These are phyloP conservation scores for Calcarius lapponicus DNA, from an alignment of 2,797 vertebrate genomes.

Conservation along the genomic window DNA sequence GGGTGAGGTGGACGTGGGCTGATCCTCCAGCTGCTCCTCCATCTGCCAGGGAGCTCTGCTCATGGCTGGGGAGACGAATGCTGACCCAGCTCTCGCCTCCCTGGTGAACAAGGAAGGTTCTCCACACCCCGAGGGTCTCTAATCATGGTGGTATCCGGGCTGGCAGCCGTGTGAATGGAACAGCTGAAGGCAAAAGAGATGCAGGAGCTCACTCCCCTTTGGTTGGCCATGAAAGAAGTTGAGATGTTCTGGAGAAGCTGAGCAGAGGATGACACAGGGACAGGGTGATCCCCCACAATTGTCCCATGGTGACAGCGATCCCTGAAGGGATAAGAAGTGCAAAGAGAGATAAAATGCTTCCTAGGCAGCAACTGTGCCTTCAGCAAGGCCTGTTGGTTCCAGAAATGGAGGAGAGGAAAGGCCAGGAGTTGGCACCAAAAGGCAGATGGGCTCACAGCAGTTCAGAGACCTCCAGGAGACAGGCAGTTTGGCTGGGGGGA, in stretches of 20 bases:
- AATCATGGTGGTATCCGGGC: neutral
- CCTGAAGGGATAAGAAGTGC: conserved; percentile 14
- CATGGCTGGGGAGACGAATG: neutral
- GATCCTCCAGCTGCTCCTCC: neutral
- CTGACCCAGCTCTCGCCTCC: neutral
- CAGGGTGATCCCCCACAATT: neutral
- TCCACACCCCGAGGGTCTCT: neutral
- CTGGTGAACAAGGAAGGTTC: neutral
- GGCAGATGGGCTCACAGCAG: neutral
- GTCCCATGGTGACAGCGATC: neutral
- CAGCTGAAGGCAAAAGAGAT: neutral
- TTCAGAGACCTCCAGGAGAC: conserved; percentile 9
- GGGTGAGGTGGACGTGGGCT: neutral
- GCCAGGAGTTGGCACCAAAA: conserved; percentile 30
- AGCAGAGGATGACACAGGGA: neutral
- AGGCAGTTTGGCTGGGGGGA: neutral
- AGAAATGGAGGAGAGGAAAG: neutral
- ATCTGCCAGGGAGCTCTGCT: neutral
- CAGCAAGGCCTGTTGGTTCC: neutral
- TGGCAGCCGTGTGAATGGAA: neutral
- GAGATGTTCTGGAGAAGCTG: neutral
- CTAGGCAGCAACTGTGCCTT: conserved; percentile 14
- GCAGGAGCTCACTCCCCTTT: neutral
- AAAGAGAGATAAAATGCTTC: conserved; percentile 32
- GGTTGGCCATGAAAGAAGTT: neutral